Percentiles rank a stretch among this genome's conserved stretches.
Conservation (phyloP, 2,888 invertebrate species). For the Ectobius pallidus region DNA sequence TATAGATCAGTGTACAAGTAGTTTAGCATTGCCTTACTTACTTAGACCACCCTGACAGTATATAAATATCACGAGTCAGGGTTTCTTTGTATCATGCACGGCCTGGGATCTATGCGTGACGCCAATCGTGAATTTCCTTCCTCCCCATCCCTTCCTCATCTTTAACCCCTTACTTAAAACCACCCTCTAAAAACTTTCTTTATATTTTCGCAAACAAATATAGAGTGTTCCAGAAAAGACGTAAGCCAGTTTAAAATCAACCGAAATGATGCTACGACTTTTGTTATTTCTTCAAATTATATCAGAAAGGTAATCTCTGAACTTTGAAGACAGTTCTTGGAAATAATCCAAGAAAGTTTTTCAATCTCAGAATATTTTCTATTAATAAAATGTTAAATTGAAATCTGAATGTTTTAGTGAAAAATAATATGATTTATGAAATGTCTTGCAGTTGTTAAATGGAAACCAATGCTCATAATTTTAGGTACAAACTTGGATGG, state of each 20-base stretch:
- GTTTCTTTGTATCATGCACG: slow-evolving; percentile 26
- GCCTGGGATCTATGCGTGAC: slow-evolving; percentile 18
- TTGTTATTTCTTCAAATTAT: no score
- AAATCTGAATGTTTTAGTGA: no score
- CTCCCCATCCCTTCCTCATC: background rate
- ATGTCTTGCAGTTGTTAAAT: no score
- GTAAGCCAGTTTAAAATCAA: no score
- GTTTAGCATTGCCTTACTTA: no score
- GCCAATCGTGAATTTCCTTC: slow-evolving; percentile 17
- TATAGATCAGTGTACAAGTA: background rate
- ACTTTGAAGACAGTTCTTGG: background rate
- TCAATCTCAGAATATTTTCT: background rate
- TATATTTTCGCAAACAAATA: background rate
- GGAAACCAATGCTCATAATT: no score
- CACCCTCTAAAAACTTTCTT: background rate
- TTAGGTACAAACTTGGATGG: no score
- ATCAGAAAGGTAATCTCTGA: no score
- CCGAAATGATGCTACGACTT: no score
- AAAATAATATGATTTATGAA: no score
- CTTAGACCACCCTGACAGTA: background rate
- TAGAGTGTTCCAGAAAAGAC: background rate
- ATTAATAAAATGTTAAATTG: no score
- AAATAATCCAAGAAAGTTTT: background rate
- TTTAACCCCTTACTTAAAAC: slow-evolving; percentile 7
- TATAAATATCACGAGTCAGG: slow-evolving; percentile 17